A percentile compares a stretch with the other conserved stretches of the same genome.
Conservation (phyloP, 2,797 vertebrate genomes). For the Clamator glandarius region DNA sequence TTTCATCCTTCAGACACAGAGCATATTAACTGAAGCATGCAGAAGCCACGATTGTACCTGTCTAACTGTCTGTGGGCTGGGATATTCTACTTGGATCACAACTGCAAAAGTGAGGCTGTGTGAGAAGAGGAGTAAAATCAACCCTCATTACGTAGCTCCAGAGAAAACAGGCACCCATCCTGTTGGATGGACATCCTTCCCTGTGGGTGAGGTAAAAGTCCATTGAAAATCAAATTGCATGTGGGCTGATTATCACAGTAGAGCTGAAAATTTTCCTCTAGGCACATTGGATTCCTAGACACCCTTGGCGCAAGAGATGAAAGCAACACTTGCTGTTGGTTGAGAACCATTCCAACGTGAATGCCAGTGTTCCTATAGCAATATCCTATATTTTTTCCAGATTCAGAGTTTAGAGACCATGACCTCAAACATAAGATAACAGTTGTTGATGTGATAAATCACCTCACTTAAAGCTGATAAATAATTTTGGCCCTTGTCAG, state of each 20-base stretch:
- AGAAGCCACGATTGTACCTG: not conserved
- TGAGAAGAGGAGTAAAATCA: not conserved
- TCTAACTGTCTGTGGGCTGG: slow-evolving; percentile 44
- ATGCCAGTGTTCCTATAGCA: not conserved
- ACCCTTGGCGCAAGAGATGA: not conserved
- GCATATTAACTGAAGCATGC: not conserved
- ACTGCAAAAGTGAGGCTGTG: slow-evolving; percentile 32
- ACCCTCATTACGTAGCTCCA: not conserved
- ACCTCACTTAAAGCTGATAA: not conserved
- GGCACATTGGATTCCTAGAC: not conserved
- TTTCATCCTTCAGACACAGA: not conserved
- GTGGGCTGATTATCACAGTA: not conserved
- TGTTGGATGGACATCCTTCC: not conserved
- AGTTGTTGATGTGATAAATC: not conserved
- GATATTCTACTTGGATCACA: slow-evolving; percentile 59
- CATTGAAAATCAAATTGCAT: not conserved
- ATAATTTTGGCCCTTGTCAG: not conserved
- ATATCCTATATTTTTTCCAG: not conserved
- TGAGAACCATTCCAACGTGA: not conserved
- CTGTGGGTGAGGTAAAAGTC: not conserved
- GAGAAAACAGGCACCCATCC: not conserved
- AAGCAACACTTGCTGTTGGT: not conserved
- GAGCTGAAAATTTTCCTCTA: not conserved
- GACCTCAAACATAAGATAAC: not conserved
- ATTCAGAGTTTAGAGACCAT: not conserved